A percentile compares a stretch with the other conserved stretches of the same genome.
Evolutionary conservation across 2,888 invertebrate genomes (phyloP).

Genomic region (Lepidocyrtoides sp.): DNA sequence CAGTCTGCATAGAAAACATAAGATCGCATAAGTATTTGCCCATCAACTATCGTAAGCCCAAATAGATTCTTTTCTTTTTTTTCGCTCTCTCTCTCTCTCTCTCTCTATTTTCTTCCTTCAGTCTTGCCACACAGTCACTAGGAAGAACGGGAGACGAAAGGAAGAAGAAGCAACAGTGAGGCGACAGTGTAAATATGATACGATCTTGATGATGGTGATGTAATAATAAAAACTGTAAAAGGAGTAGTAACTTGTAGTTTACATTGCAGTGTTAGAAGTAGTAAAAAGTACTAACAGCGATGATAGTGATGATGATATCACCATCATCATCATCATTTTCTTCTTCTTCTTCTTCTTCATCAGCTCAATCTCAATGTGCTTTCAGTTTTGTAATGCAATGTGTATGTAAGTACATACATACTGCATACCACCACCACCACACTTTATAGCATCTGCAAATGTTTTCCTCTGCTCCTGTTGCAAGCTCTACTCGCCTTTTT

Average conservation of each 20-base stretch:
- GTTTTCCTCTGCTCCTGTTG: not conserved
- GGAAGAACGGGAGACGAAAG: not conserved
- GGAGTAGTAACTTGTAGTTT: not conserved
- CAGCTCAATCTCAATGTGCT: not conserved
- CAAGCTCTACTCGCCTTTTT: not conserved
- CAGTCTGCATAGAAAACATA: no score
- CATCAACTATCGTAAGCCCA: not conserved
- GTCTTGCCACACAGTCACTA: not conserved
- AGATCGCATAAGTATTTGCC: not conserved
- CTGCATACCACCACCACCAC: not conserved
- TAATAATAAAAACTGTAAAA: not conserved
- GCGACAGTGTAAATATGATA: slow-evolving; percentile 33
- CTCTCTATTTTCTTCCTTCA: not conserved
- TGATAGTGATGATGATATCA: slow-evolving; percentile 24
- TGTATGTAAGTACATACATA: not conserved
- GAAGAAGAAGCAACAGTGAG: slow-evolving; percentile 38
- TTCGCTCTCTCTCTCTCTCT: no score
- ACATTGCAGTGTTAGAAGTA: no score
- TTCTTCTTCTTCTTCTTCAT: no score
- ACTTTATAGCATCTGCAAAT: not conserved
- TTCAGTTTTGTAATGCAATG: slow-evolving; percentile 12
- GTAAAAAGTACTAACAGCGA: not conserved
- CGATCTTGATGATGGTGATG: slow-evolving; percentile 35
- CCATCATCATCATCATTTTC: not conserved
- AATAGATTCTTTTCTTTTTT: not conserved